phyloP scores from a whole-genome alignment of 2,888 invertebrate genomes.

The Pyrrhosoma nymphula region DNA sequence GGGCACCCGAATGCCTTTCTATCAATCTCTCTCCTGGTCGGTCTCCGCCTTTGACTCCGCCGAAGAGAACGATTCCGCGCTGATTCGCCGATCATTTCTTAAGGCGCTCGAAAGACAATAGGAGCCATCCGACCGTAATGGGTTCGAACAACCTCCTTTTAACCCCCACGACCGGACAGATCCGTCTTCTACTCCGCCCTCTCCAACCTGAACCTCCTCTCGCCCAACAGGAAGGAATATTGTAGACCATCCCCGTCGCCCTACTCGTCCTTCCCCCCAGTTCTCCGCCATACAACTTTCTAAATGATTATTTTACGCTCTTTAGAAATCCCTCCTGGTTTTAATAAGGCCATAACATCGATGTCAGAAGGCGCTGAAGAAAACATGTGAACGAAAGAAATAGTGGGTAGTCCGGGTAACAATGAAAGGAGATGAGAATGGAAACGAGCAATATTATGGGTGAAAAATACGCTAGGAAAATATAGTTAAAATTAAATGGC shows the following conservation, averaged over 20 bases:
- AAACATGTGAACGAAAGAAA: too few relatives aligned
- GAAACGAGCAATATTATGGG: too few relatives aligned
- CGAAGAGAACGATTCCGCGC: background rate
- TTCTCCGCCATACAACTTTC: too few relatives aligned
- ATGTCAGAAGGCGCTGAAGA: too few relatives aligned
- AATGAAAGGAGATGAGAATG: too few relatives aligned
- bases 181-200: background rate
- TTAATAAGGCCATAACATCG: too few relatives aligned
- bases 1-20: background rate
- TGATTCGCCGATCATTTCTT: slow-evolving; percentile 29
- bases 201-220: background rate
- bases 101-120: slow-evolving; percentile 14
- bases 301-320: background rate
- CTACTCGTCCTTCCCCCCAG: background rate
- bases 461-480: too few relatives aligned
- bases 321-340: too few relatives aligned
- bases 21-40: background rate
- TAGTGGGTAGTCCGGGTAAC: too few relatives aligned
- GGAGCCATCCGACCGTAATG: background rate
- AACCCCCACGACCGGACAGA: background rate
- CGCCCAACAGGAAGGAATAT: background rate
- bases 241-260: background rate
- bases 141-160: slow-evolving; percentile 16
- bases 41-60: background rate
- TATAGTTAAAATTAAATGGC: too few relatives aligned